Evolutionary conservation across 2,113 vertebrate species (phyloP).

Genomic region (Ochotona curzoniae): DNA sequence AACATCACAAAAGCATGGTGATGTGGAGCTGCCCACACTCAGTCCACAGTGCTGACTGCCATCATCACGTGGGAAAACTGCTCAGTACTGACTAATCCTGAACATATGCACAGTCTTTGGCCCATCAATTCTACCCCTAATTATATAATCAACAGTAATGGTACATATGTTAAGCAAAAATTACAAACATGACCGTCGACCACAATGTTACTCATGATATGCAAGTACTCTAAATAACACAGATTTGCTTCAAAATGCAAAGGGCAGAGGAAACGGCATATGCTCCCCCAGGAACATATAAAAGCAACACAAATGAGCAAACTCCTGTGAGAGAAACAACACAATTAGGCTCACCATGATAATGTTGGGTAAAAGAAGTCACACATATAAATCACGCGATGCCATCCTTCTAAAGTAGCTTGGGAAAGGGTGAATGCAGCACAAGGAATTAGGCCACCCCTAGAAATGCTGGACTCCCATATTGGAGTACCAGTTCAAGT

Average conservation of each 20-base stretch:
- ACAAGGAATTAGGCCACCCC: too few species aligned
- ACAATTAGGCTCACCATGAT: background rate
- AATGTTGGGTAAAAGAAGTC: background rate
- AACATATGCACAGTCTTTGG: background rate
- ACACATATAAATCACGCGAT: background rate
- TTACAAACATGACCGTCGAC: background rate
- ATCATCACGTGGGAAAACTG: background rate
- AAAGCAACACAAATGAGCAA: background rate
- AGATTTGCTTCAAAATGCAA: background rate
- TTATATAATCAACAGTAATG: background rate
- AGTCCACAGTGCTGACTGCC: background rate
- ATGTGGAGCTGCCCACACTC: background rate
- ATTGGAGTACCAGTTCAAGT: too few species aligned
- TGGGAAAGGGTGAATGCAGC: too few species aligned
- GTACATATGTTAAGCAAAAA: slow-evolving; percentile 26
- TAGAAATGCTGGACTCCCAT: too few species aligned
- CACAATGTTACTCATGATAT: background rate
- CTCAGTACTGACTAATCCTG: background rate
- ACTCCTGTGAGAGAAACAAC: background rate
- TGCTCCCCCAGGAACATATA: background rate
- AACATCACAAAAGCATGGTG: background rate
- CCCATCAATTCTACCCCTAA: slow-evolving; percentile 28
- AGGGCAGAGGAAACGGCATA: background rate
- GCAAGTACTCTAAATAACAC: slow-evolving; percentile 12
- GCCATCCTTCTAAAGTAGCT: slow-evolving; percentile 1